phyloP scores from a whole-genome alignment of 2,113 vertebrate species.

The Furnarius figulus region DNA sequence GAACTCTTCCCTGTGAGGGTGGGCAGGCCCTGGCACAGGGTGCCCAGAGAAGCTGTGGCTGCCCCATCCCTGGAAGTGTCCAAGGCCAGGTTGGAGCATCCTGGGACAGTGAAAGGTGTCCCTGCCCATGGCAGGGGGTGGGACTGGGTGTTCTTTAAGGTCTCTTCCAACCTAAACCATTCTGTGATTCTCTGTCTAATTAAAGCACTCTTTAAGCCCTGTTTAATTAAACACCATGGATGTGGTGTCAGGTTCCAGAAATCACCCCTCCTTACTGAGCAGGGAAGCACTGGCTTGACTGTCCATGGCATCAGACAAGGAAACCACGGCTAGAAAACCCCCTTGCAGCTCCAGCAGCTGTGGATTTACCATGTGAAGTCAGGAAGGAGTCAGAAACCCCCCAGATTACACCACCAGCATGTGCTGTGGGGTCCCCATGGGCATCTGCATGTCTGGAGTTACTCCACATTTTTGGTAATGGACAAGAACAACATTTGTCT shows the following conservation, averaged over 20 bases:
- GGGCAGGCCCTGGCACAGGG: neutral
- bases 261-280: neutral
- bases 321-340: neutral
- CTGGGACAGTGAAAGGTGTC: neutral
- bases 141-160: neutral
- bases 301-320: neutral
- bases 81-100: neutral
- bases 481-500: neutral
- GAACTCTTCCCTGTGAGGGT: neutral
- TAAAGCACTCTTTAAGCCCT: neutral
- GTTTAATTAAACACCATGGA: neutral
- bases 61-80: neutral
- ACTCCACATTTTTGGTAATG: neutral
- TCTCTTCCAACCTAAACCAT: neutral
- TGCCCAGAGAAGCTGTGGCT: neutral
- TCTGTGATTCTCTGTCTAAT: neutral
- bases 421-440: fast-evolving
- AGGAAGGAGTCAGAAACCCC: neutral
- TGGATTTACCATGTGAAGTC: neutral
- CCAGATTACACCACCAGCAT: neutral
- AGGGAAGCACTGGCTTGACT: neutral
- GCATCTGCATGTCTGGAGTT: neutral
- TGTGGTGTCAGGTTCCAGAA: neutral
- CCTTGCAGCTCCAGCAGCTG: neutral
- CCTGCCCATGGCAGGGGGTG: neutral